A percentile compares a stretch with the other conserved stretches of the same genome.
phyloP scores from a whole-genome alignment of 1,140 invertebrate species.

The Drosophila elegans region DNA sequence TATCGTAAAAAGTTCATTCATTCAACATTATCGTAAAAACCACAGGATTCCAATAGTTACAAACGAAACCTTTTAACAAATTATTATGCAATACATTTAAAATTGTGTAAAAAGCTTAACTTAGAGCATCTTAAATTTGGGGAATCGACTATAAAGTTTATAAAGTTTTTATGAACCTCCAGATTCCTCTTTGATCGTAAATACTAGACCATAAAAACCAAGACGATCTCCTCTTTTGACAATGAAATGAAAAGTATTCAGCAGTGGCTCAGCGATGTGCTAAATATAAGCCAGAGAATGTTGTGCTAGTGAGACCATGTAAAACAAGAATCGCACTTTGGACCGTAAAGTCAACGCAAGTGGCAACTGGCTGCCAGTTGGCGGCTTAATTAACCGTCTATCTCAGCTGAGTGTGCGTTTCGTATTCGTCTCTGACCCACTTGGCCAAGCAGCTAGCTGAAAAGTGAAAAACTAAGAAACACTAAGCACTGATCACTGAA shows the following conservation, averaged over 20 bases:
- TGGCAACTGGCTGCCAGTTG: constrained; percentile 18
- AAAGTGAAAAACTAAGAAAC: constrained; percentile 3
- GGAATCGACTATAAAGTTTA: neutral
- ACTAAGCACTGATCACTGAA: neutral
- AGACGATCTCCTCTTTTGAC: neutral
- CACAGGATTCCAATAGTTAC: neutral
- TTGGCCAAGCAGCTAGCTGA: constrained; percentile 26
- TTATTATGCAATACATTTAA: neutral
- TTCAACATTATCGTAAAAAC: neutral
- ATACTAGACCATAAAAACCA: neutral
- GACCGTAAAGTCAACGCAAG: constrained; percentile 13
- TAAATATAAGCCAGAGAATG: constrained; percentile 6
- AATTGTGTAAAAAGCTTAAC: neutral
- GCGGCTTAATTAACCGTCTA: constrained; percentile 36
- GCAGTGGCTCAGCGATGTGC: constrained; percentile 3
- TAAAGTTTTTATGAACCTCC: constrained; percentile 6
- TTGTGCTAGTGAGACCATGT: constrained; percentile 1
- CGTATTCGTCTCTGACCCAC: constrained; percentile 44
- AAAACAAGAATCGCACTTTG: constrained; percentile 30
- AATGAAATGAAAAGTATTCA: constrained; percentile 7
- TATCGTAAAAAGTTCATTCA: neutral
- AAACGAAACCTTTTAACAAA: neutral
- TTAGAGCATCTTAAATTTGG: neutral
- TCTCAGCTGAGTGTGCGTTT: constrained; percentile 26
- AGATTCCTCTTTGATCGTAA: neutral